Evolutionary conservation across 2,888 invertebrate species (phyloP).

Genomic region (Thysanoteuthis rhombus): DNA sequence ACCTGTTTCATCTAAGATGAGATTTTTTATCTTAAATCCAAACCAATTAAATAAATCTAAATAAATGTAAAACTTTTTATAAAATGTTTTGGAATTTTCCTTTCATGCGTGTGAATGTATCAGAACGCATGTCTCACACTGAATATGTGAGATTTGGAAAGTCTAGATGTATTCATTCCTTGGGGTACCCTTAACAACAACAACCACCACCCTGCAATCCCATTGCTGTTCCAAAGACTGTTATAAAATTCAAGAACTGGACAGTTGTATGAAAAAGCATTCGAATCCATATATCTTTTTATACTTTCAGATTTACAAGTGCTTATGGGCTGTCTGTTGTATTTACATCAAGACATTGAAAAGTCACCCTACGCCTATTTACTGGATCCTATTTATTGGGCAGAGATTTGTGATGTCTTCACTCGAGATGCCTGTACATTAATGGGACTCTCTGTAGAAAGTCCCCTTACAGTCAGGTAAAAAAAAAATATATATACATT

Average conservation of each 20-base stretch:
- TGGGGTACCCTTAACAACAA: background rate
- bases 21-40: too few species aligned
- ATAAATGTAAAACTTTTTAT: too few species aligned
- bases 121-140: too few species aligned
- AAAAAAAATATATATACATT: slow-evolving; percentile 41
- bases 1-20: too few species aligned
- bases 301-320: slow-evolving; percentile 78
- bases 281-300: slow-evolving; percentile 14
- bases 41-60: too few species aligned
- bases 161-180: too few species aligned
- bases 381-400: slow-evolving; percentile 81
- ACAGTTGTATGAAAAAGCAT: background rate
- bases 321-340: slow-evolving; percentile 86
- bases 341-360: slow-evolving; percentile 80
- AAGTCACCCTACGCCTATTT: slow-evolving; percentile 83
- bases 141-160: too few species aligned
- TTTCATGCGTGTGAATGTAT: too few species aligned
- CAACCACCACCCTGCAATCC: background rate
- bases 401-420: slow-evolving; percentile 89
- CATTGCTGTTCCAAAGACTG: background rate
- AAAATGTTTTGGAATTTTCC: too few species aligned
- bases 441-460: slow-evolving; percentile 87
- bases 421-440: slow-evolving; percentile 91
- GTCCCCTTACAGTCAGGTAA: slow-evolving; percentile 87
- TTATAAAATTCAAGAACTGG: background rate